Base-by-base conservation (phyloP, 1,140 invertebrate species). In the Schlechtendalia chinensis region DNA sequence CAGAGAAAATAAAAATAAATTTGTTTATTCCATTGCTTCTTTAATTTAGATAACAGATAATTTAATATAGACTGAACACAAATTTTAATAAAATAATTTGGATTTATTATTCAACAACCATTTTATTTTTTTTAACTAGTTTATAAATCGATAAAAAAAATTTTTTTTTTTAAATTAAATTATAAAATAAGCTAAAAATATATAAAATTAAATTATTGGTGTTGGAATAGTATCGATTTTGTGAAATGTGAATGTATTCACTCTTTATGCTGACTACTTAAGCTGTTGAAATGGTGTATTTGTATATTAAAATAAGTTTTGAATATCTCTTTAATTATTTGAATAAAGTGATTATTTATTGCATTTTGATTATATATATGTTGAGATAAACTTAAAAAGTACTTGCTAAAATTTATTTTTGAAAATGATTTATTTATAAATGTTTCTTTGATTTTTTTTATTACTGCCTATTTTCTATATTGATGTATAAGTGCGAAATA, bases 331-430 rank as follows among this genome's bases (percentile, higher is more conserved):
- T 61, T 24, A 16, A 61, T 61, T 61, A 61, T 27, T 61, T 61
- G 58, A 24, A 61, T 27, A 5, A 61, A 16, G 27, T 65, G 29
- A 65, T 65, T 65, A 39, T 65, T 65, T 39, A 65, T 65, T 17
- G 29, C 27, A 65, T 65, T 19, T 65, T 65, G 61, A 65, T 65
- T 65, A 8, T 65, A 65, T 8, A 65, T 65, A 39, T 65, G 61
- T 1, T 65, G 19, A 39, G 27, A 32, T 19, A 63, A 29, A 17
- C 32, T 63, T 63, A 63, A 63, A 63, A 63, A 32, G 59, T 63
- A 63, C 14, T 63, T 63, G n/a, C 19, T 63, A 5, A 63, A 29
- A 63, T 63, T 63, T 6, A 63, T 63, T 32, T 63, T 1, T 17
- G 59, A 63, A 63, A 63, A 63, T 3, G 59, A 11, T 32, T 61